A percentile compares a stretch with the other conserved stretches of the same genome.
Conservation (phyloP, 2,888 invertebrate genomes). For the Athrips mouffetella region DNA sequence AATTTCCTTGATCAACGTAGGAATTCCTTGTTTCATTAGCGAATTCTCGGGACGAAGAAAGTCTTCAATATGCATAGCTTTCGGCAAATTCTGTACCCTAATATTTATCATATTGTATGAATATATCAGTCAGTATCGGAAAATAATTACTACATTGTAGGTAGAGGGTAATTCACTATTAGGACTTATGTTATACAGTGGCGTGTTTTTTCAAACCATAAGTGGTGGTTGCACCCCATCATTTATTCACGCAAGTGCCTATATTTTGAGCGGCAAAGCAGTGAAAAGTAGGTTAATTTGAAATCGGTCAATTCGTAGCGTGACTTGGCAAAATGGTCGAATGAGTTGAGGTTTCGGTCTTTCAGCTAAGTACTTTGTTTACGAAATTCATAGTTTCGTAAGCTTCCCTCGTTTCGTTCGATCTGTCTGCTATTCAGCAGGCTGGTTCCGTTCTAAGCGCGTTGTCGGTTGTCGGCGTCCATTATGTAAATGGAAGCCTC, state of each 20-base stretch:
- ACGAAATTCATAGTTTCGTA: conserved; percentile 47
- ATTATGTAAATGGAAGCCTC: conserved; percentile 68
- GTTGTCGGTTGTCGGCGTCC: conserved; percentile 53
- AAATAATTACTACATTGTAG: no score
- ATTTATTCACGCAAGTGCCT: not conserved
- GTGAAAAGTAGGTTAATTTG: conserved; percentile 50
- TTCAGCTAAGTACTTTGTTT: conserved; percentile 39
- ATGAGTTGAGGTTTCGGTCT: conserved; percentile 37
- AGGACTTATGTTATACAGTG: no score
- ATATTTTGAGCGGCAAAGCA: conserved; percentile 16
- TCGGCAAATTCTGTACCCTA: conserved; percentile 17
- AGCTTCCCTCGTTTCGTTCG: conserved; percentile 27
- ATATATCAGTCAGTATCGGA: no score
- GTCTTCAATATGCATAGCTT: conserved; percentile 30
- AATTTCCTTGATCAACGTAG: conserved; percentile 37
- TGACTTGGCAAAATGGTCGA: conserved; percentile 49
- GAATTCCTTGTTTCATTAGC: conserved; percentile 47
- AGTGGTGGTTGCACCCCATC: not conserved
- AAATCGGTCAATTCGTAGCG: conserved; percentile 58
- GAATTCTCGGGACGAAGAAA: conserved; percentile 41
- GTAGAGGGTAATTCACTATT: no score
- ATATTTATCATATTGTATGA: not conserved
- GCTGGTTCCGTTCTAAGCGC: conserved; percentile 45
- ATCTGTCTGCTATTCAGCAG: conserved; percentile 36
- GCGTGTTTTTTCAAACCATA: not conserved